A percentile compares a stretch with the other conserved stretches of the same genome.
Evolutionary conservation across 2,888 invertebrate genomes (phyloP).

Genomic region (Chloromyia formosa): DNA sequence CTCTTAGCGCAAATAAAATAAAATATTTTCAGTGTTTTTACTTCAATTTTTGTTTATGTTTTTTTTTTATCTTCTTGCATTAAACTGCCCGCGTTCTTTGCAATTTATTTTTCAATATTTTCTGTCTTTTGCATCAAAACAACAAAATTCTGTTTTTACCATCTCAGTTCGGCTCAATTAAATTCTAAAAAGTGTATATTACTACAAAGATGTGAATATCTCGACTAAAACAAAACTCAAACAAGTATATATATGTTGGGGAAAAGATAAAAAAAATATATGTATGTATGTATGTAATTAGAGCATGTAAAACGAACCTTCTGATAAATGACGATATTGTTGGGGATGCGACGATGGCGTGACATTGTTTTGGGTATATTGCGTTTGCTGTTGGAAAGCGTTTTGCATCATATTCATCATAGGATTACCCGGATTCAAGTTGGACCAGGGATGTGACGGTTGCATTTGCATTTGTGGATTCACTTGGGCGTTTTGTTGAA

Average conservation of each 20-base stretch:
- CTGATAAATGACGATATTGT: constrained; percentile 67
- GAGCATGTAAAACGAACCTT: constrained; percentile 66
- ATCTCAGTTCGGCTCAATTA: constrained; percentile 37
- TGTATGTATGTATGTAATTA: constrained; percentile 13
- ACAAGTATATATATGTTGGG: too few species aligned
- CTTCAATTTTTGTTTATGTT: neutral
- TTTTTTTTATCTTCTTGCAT: neutral
- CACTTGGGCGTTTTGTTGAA: constrained; percentile 26
- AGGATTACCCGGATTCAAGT: constrained; percentile 37
- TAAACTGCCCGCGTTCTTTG: neutral
- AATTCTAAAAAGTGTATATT: constrained; percentile 19
- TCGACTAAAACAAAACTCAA: neutral
- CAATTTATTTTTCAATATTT: neutral
- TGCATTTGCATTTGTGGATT: constrained; percentile 39
- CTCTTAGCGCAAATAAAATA: too few species aligned
- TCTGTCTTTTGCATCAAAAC: neutral
- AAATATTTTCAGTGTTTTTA: too few species aligned
- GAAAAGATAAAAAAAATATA: constrained; percentile 14
- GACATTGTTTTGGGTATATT: constrained; percentile 62
- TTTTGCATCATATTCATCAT: constrained; percentile 50
- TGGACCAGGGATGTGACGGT: constrained; percentile 37
- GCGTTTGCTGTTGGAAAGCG: constrained; percentile 61
- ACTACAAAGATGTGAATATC: neutral
- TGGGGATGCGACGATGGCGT: constrained; percentile 58
- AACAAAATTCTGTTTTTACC: constrained; percentile 39